Conservation (phyloP, 1,140 invertebrate species). For the Drosophila cardini region DNA sequence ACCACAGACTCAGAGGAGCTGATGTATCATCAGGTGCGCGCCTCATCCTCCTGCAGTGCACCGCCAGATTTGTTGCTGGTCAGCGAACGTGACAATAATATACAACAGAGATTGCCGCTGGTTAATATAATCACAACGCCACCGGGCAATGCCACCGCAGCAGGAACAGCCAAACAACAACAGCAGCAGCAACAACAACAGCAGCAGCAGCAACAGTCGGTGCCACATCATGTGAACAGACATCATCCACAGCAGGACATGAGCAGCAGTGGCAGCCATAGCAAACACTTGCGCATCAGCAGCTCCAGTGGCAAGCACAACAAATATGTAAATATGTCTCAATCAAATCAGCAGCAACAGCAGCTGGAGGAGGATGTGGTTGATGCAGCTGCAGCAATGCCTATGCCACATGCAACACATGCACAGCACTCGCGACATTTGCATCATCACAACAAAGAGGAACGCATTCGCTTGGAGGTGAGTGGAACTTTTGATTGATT, state of each 20-base stretch:
- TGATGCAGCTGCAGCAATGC: constrained; percentile 37
- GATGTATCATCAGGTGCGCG: constrained; percentile 84
- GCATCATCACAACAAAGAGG: constrained; percentile 74
- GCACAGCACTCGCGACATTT: constrained; percentile 64
- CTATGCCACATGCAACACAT: constrained; percentile 53
- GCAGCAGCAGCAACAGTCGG: constrained; percentile 38
- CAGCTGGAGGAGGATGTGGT: constrained; percentile 8
- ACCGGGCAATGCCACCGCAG: constrained; percentile 62
- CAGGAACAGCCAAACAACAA: constrained; percentile 30
- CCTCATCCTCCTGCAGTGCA: constrained; percentile 83
- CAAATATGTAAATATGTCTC: constrained; percentile 74
- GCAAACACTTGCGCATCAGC: constrained; percentile 75
- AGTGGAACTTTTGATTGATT: constrained; percentile 41
- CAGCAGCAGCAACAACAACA: constrained; percentile 39
- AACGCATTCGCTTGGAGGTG: constrained; percentile 81
- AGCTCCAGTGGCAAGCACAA: constrained; percentile 64
- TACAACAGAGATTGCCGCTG: constrained; percentile 77
- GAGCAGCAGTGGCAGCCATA: constrained; percentile 57
- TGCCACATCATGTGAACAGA: constrained; percentile 39
- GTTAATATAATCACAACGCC: constrained; percentile 83
- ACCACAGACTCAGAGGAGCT: constrained; percentile 84
- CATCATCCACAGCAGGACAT: constrained; percentile 58
- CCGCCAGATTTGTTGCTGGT: constrained; percentile 83
- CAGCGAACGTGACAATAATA: constrained; percentile 84
- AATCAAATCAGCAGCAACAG: constrained; percentile 7